Evolutionary conservation across 2,888 invertebrate genomes (phyloP), one percentile per base, ranked within the genome.

Genomic region (Chirona hameri): DNA sequence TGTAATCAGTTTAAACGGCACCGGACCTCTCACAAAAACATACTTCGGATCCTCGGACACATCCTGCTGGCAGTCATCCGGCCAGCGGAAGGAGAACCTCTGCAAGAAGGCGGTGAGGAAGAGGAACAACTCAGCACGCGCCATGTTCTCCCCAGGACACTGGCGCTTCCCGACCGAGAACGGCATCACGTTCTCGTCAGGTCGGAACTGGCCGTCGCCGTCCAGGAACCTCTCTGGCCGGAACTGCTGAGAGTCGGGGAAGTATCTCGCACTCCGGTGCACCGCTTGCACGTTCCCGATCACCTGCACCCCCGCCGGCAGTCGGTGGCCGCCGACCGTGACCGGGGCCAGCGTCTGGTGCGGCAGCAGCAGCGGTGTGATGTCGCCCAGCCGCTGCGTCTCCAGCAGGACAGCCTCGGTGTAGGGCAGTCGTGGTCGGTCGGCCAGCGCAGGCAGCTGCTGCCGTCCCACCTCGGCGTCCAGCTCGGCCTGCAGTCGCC

Each of bases 91-190:
- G 72, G 76, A 52, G 81, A 82, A 84, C 72, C 81, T 80, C 82
- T 84, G 83, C 46, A 84, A 31, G 21, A 83, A 31, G 5, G 81
- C 69, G 21, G 83, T 14, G 18, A 76, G 29, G 69, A 84, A 83
- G 52, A 84, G 31, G 65, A 82, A 84, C 21, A 84, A 76, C 79
- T 83, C 83, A 81, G 83, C 81, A n/a, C 83, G 79, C 48, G 83
- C 83, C 83, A 83, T 31, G 24, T 57, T 39, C 65, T 84, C 83
- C 9, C 83, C 83, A n/a, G 81, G 69, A 48, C 83, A 84, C 81
- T 52, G 60, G 0, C 83, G 83, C n/a, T 12, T 3, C 7, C 65
- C 65, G 4, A n/a, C 27, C 3, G 65, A 65, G 65, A 65, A 65
- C n/a, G 65, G n/a, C 65, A 65, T 65, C 65, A 65, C 18, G n/a